These are phyloP conservation scores for Macquaria australasica DNA, from an alignment of 2,113 vertebrate genomes.

Conservation along the genomic window DNA sequence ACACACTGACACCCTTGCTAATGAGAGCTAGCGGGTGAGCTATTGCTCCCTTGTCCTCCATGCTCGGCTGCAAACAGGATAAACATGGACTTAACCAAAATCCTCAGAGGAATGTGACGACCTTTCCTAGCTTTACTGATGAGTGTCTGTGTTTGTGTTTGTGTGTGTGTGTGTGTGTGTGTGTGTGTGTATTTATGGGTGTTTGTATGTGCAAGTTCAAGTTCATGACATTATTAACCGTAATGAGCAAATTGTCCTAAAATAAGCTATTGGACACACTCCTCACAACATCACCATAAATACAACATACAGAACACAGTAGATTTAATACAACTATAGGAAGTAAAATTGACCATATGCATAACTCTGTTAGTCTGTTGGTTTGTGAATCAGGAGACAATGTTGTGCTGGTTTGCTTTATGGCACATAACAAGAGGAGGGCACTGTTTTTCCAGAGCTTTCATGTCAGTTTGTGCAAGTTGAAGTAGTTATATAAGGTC, in stretches of 20 bases:
- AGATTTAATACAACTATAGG: neutral
- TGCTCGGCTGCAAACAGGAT: slow-evolving; percentile 60
- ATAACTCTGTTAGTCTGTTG: neutral
- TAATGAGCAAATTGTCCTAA: neutral
- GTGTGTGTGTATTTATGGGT: neutral
- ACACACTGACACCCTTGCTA: slow-evolving; percentile 37
- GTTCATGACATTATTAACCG: neutral
- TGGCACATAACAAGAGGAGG: neutral
- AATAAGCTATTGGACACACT: neutral
- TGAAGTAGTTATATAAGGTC: neutral
- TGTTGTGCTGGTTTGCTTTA: neutral
- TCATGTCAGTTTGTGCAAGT: neutral
- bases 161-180: slow-evolving; percentile 1
- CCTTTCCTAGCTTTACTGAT: slow-evolving; percentile 57
- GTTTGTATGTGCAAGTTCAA: neutral
- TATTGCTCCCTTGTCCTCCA: slow-evolving; percentile 40
- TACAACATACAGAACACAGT: too few species aligned
- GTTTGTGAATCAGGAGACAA: neutral
- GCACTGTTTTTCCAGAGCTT: neutral
- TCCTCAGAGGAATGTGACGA: slow-evolving; percentile 46
- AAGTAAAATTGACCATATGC: neutral
- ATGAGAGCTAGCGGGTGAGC: slow-evolving; percentile 47
- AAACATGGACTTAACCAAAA: slow-evolving; percentile 59
- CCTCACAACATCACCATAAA: neutral
- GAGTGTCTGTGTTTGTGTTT: neutral